phyloP scores from a whole-genome alignment of 2,113 vertebrate genomes.

The Daphoenositta chrysoptera region DNA sequence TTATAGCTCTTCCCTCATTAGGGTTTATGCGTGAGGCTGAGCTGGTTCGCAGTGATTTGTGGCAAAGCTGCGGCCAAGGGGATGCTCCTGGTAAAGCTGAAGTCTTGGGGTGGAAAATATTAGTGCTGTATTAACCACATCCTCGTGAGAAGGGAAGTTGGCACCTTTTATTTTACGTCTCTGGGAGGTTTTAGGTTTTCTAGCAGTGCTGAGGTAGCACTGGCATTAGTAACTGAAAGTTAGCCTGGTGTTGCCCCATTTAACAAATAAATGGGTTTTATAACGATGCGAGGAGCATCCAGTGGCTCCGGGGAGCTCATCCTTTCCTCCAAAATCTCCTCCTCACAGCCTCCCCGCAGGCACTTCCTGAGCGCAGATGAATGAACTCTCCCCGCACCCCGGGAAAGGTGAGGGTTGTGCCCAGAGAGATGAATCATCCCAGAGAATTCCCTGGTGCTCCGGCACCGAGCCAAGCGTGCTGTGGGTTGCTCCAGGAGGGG shows the following conservation, averaged over 20 bases:
- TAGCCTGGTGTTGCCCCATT: background rate
- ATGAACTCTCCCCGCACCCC: background rate
- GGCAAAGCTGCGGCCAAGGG: background rate
- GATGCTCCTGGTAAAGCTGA: background rate
- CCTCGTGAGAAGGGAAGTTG: background rate
- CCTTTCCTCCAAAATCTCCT: background rate
- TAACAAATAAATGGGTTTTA: background rate
- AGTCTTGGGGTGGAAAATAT: background rate
- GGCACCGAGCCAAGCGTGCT: background rate
- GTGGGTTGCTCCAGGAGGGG: background rate
- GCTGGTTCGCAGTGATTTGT: background rate
- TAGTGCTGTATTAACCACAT: background rate
- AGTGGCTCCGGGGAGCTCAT: background rate
- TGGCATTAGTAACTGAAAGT: background rate
- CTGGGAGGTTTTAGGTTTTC: background rate
- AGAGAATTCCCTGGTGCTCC: background rate
- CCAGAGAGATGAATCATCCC: background rate
- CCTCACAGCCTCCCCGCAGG: background rate
- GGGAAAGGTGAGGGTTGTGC: background rate
- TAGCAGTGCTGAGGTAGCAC: background rate
- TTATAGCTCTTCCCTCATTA: background rate
- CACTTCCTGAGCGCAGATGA: background rate
- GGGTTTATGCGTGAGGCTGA: background rate
- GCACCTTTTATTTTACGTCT: background rate
- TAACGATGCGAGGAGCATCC: background rate